A percentile compares a stretch with the other conserved stretches of the same genome.
These are phyloP conservation scores for Archocentrus centrarchus DNA, from an alignment of 2,113 vertebrate species.

Conservation along the genomic window DNA sequence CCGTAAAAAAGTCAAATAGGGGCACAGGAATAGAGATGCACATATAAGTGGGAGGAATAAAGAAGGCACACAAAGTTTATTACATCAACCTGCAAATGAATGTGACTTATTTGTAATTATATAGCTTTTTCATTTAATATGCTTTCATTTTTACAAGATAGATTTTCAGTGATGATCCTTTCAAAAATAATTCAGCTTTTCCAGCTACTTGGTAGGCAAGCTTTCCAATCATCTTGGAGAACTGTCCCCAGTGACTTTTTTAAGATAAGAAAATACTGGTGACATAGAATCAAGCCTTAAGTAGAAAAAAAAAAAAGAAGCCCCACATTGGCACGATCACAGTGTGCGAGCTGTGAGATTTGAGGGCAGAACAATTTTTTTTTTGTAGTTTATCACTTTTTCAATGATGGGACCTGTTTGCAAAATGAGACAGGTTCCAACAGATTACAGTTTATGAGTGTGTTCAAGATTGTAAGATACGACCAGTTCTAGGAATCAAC, in stretches of 20 bases:
- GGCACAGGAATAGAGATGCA: constrained; percentile 12
- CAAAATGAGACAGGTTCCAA: constrained; percentile 38
- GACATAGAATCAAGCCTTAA: neutral
- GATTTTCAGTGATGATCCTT: neutral
- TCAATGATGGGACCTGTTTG: constrained; percentile 6
- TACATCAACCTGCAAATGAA: neutral
- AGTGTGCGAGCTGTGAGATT: neutral
- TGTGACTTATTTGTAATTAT: neutral
- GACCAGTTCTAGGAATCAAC: neutral
- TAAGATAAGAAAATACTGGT: neutral
- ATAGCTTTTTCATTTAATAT: neutral
- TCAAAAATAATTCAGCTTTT: too few relatives aligned
- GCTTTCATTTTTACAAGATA: neutral
- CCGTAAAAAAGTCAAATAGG: constrained; percentile 29
- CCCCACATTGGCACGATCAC: neutral
- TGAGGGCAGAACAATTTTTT: neutral
- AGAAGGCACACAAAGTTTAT: neutral
- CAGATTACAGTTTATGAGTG: constrained; percentile 39
- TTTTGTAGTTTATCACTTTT: neutral
- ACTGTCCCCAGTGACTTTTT: neutral
- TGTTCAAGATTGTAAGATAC: constrained; percentile 54
- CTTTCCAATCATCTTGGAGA: neutral
- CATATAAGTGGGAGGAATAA: neutral
- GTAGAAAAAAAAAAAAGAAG: neutral
- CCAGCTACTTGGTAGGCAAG: too few relatives aligned